Evolutionary conservation across 2,113 vertebrate genomes (phyloP), one percentile per base, ranked within the genome.

Genomic region (Eulemur rufifrons): DNA sequence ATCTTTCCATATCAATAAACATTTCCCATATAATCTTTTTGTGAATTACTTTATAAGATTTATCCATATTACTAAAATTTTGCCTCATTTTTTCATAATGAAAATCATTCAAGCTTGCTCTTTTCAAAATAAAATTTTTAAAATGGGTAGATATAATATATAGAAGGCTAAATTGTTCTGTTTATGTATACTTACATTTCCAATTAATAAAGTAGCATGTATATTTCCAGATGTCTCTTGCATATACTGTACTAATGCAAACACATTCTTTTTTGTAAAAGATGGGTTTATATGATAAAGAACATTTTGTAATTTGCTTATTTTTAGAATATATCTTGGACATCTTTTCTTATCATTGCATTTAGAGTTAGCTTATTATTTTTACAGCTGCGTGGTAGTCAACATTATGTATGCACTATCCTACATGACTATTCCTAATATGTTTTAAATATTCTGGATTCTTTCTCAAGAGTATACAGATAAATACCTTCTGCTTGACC

Each of bases 341-440:
- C 47, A 81, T 59, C 6, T 69, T 83, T 89, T 94, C 45, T 88
- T 87, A 82, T 74, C 37, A 54, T 73, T 76, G 14, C 20, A 61
- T 87, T 85, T 89, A 77, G 59, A 37, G 54, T 95, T 93, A 71
- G 32, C 34, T 77, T 59, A 47, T 90, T 91, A 12, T 84, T 95
- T 94, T 87, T 69, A 97, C 13, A 94, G 17, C 37, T 94, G 69
- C 56, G 47, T 59, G 90, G 18, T 76, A 87, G 90, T 97, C 64
- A 95, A 69, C 11, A 86, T 63, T 90, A 93, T 21, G n/a, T 17
- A 50, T 77, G 6, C 32, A 52, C 25, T 64, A 73, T 32, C 4
- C 10, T 78, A 27, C 18, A 56, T 73, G 17, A 74, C 34, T 83
- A 47, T 77, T 47, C 14, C 21, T 10, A 66, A 50, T 59, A 77